Base-by-base conservation (phyloP, 2,797 vertebrate species). In the Thunnus albacares region DNA sequence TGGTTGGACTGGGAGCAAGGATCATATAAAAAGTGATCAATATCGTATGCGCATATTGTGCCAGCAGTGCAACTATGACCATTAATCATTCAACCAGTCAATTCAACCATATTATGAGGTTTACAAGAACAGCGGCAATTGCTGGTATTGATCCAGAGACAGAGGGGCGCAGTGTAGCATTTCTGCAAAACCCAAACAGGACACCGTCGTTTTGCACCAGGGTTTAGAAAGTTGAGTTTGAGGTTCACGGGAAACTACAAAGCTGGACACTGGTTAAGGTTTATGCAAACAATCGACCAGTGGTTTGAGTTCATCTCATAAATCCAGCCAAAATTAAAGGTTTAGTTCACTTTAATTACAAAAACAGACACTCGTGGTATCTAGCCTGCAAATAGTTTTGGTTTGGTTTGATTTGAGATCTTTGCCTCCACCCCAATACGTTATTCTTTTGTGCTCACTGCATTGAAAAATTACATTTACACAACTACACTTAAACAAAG, bases 71-170 rank as follows among this genome's bases (percentile, higher is more conserved):
- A 79, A 70, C 61, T 61, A 17, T 9, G 6, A 64, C 64, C 77
- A 87, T 90, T 75, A 82, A 92, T 90, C 82, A 77, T 82, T 78
- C 61, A 75, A 82, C 20, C 45, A 30, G 69, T 78, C 68, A 72
- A 74, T 81, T 82, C 51, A 81, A 73, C 55, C 53, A 38, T 10
- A 84, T 87, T 69, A 87, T 53, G 22, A 86, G 71, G 20, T 84
- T 87, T 74, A 84, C 22, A 73, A 78, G 64, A 84, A 79, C 68
- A 61, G 11, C 6, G 0, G 49, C 57, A 80, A 80, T 71, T 68
- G 81, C 81, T 73, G n/a, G 26, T 87, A 90, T 89, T 67, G 81
- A 92, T 85, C 69, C 17, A 1, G n/a, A 57, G 12, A 80, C 38
- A 41, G 58, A 28, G 11, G 4, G 30, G 35, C n/a, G 63, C 51